These are phyloP conservation scores for Gulo gulo DNA, from an alignment of 2,113 vertebrate genomes.

Conservation along the genomic window DNA sequence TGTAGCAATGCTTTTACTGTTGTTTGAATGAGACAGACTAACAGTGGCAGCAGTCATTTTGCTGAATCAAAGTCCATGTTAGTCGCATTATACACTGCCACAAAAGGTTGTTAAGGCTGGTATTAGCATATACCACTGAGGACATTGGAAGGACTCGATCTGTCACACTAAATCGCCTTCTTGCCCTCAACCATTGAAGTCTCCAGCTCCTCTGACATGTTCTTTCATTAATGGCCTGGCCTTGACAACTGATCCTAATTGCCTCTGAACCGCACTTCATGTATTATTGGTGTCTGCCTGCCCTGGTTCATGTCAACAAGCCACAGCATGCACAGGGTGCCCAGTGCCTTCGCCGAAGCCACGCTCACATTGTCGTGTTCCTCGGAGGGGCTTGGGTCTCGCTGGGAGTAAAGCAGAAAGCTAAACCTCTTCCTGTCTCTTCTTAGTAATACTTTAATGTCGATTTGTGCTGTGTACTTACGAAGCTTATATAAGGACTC, in stretches of 20 bases:
- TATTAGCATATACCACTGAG: conserved; percentile 95
- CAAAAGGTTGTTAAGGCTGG: conserved; percentile 93
- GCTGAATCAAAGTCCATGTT: conserved; percentile 91
- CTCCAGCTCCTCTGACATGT: conserved; percentile 89
- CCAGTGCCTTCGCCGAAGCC: conserved; percentile 83
- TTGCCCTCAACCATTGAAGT: conserved; percentile 91
- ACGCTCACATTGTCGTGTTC: conserved; percentile 79
- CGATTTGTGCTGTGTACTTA: conserved; percentile 73
- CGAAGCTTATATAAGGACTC: conserved; percentile 73
- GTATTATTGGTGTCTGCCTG: conserved; percentile 99
- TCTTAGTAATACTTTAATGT: conserved; percentile 79
- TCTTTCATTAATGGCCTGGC: conserved; percentile 96
- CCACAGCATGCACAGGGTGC: conserved; percentile 84
- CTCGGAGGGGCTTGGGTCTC: conserved; percentile 77
- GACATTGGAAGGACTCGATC: conserved; percentile 95
- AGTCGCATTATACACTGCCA: conserved; percentile 88
- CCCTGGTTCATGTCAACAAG: conserved; percentile 95
- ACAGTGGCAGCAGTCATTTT: conserved; percentile 93
- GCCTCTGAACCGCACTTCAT: conserved; percentile 97
- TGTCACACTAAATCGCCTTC: conserved; percentile 95
- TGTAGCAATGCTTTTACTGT: conserved; percentile 85
- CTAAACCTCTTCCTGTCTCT: conserved; percentile 79
- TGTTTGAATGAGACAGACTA: conserved; percentile 88
- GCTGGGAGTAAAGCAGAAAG: conserved; percentile 75
- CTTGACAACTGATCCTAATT: conserved; percentile 99